phyloP scores from a whole-genome alignment of 2,113 vertebrate species.

The Macrotus californicus region DNA sequence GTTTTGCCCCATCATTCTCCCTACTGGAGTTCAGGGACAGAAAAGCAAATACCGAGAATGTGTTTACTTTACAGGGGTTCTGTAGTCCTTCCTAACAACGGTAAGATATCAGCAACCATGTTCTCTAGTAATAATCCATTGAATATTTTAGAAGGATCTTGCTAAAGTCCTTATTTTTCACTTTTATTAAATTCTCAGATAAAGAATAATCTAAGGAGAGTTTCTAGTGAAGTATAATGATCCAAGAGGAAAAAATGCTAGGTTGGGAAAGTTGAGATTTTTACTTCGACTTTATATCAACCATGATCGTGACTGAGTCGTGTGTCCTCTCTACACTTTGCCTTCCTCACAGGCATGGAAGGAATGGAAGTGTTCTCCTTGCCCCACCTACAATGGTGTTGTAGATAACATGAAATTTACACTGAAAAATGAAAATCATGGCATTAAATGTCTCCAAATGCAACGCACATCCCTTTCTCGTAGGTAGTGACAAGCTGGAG shows the following conservation, averaged over 20 bases:
- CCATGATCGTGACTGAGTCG: accelerated
- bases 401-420: background rate
- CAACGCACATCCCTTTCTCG: accelerated
- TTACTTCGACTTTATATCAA: background rate
- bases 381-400: background rate
- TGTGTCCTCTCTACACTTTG: background rate
- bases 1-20: background rate
- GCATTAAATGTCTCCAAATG: background rate
- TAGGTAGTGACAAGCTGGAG: background rate
- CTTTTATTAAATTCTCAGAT: background rate
- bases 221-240: background rate
- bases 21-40: background rate
- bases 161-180: background rate
- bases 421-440: background rate
- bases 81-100: background rate
- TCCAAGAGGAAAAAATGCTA: background rate
- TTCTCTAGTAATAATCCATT: background rate
- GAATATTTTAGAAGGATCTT: background rate
- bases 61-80: background rate
- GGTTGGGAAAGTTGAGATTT: accelerated
- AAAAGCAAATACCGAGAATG: background rate
- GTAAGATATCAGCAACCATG: accelerated
- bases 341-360: accelerated
- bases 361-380: accelerated
- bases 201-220: background rate